Evolutionary conservation across 2,797 vertebrate species (phyloP).

Genomic region (Muraenolepis orangiensis): DNA sequence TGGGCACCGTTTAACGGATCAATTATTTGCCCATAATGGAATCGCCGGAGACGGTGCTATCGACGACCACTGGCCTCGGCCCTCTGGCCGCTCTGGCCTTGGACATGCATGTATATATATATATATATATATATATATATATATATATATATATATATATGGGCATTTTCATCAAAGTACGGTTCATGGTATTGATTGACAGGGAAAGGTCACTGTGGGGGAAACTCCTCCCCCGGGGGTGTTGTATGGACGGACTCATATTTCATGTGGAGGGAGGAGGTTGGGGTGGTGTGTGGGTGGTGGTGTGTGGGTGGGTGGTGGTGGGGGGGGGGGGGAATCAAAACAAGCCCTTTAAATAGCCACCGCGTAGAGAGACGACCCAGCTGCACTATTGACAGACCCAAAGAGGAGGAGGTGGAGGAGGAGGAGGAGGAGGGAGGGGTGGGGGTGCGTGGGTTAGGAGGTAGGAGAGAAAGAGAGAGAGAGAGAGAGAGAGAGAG

Average conservation of each 20-base stretch:
- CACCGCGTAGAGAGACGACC: slow-evolving; percentile 43
- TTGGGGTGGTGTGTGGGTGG: too few relatives aligned
- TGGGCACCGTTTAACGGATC: slow-evolving; percentile 5
- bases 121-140: too few relatives aligned
- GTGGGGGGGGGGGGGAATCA: slow-evolving; percentile 55
- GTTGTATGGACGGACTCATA: slow-evolving; percentile 49
- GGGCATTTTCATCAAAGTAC: slow-evolving; percentile 36
- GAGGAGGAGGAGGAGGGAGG: slow-evolving; percentile 2
- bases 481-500: too few relatives aligned
- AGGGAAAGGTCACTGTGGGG: slow-evolving; percentile 54
- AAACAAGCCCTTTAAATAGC: slow-evolving; percentile 52
- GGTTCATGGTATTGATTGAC: slow-evolving; percentile 57
- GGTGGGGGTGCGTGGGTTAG: slow-evolving; percentile 16
- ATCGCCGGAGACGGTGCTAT: background rate
- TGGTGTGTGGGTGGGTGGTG: too few relatives aligned
- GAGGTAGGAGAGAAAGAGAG: background rate
- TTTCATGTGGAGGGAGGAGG: slow-evolving; percentile 52
- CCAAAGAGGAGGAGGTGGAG: slow-evolving; percentile 5
- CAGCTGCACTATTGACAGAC: slow-evolving; percentile 44
- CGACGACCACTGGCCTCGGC: slow-evolving; percentile 10
- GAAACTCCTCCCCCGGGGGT: slow-evolving; percentile 31
- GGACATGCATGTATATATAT: background rate
- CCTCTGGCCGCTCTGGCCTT: too few relatives aligned
- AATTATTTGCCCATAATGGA: slow-evolving; percentile 11
- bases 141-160: background rate